Percentiles rank a stretch among this genome's conserved stretches.
Evolutionary conservation across 2,113 vertebrate species (phyloP).

Genomic region (Myocastor coypus): DNA sequence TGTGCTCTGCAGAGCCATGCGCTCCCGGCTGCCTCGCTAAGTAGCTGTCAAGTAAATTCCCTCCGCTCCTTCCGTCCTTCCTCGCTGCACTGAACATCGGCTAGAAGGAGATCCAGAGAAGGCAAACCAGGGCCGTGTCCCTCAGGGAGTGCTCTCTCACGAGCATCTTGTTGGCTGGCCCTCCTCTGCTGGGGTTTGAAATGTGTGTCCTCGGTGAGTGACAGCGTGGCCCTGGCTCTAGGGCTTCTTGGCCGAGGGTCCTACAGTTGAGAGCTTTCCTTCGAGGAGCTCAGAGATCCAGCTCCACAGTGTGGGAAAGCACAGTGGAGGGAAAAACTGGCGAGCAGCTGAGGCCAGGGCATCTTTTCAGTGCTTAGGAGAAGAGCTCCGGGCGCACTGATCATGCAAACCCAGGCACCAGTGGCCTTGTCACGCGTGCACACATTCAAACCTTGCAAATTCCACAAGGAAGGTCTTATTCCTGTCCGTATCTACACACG

Average conservation of each 20-base stretch:
- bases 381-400: background rate
- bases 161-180: slow-evolving; percentile 57
- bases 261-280: background rate
- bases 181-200: slow-evolving; percentile 28
- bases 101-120: background rate
- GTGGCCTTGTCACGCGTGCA: background rate
- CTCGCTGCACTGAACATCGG: slow-evolving; percentile 46
- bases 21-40: background rate
- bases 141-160: slow-evolving; percentile 63
- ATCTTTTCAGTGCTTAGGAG: background rate
- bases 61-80: background rate
- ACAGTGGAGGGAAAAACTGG: too few species aligned
- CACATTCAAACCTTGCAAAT: background rate
- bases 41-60: slow-evolving; percentile 26
- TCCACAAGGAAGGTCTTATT: background rate
- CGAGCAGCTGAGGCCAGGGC: background rate
- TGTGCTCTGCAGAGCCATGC: background rate
- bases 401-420: background rate
- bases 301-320: background rate
- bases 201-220: background rate
- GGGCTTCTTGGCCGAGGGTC: background rate
- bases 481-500: background rate
- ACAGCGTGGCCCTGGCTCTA: slow-evolving; percentile 7
- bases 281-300: background rate
- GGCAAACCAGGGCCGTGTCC: slow-evolving; percentile 13